A percentile compares a stretch with the other conserved stretches of the same genome.
phyloP scores from a whole-genome alignment of 2,113 vertebrate genomes.

The Equus quagga region DNA sequence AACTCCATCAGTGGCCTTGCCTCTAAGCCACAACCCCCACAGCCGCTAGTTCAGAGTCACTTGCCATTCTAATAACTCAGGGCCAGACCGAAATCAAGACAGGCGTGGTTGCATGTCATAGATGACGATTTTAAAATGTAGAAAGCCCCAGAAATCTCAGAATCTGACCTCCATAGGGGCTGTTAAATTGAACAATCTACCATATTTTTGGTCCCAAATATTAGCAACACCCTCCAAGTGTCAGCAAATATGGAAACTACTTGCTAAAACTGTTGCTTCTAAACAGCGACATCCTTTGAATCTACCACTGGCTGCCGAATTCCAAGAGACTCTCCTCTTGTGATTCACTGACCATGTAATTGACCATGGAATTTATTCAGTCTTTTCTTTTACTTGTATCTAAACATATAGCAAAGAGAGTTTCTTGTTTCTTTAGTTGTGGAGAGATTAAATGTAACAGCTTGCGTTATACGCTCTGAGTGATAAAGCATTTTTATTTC shows the following conservation, averaged over 20 bases:
- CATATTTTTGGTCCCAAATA: neutral
- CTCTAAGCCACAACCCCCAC: neutral
- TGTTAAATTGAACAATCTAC: neutral
- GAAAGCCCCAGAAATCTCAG: neutral
- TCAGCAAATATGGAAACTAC: slow-evolving; percentile 3
- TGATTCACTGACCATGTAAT: slow-evolving; percentile 85
- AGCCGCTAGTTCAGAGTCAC: neutral
- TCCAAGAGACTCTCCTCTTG: slow-evolving; percentile 80
- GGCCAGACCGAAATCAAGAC: neutral
- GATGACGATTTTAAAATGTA: neutral
- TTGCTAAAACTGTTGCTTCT: slow-evolving; percentile 78
- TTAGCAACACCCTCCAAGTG: neutral
- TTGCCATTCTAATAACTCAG: neutral
- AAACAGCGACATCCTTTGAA: slow-evolving; percentile 70
- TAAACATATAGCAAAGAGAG: slow-evolving; percentile 69
- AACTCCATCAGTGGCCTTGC: neutral
- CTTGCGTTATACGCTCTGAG: slow-evolving; percentile 4
- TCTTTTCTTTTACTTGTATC: slow-evolving; percentile 77
- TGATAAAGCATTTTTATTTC: neutral
- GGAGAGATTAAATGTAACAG: slow-evolving; percentile 5
- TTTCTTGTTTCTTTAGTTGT: slow-evolving; percentile 55
- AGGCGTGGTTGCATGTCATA: neutral
- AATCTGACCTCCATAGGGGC: neutral
- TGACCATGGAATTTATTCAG: slow-evolving; percentile 83
- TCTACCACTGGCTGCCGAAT: slow-evolving; percentile 83